Evolutionary conservation across 2,113 vertebrate genomes (phyloP), one percentile per base, ranked within the genome.

Genomic region (Steatornis caripensis): DNA sequence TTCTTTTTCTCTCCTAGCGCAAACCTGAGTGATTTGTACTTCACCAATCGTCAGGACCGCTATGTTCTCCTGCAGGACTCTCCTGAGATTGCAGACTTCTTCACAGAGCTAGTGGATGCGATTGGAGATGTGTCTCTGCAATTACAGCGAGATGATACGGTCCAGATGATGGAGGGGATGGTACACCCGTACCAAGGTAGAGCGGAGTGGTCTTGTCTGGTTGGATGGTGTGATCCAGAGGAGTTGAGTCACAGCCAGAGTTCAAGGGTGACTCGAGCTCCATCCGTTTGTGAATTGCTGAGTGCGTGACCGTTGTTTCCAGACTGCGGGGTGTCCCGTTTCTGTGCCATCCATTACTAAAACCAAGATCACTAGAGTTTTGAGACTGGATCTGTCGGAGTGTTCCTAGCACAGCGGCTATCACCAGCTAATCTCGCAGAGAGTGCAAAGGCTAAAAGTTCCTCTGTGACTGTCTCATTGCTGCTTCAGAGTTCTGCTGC

Each of bases 1-100:
- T 20, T 76, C 68, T 84, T 77, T 79, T 93, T 68, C 81, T 85
- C 65, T 84, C 45, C 32, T 93, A 99, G 99, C 1, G 99, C 99
- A 53, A 99, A 99, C 98, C 98, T 99, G 97, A 99, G 99, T 65
- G 99, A 99, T 95, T 99, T 99, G 49, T 99, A 99, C 98, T 99
- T 99, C 98, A 99, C 99, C 96, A 99, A 99, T 89, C 98, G 99
- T 23, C 99, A 99, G 98, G 99, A 99, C 96, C 99, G 99, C 68
- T 99, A 99, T n/a, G 98, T 99, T 69, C 97, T 99, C 93, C 97
- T 99, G 96, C 99, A 98, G 98, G 98, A 99, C 97, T 99, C 99
- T 55, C 75, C 95, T 0, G 99, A 99, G 94, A 96, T 99, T 0
- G 99, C 99, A 0, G 98, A 99, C 97, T 99, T 99, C 98, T 99